phyloP scores from a whole-genome alignment of 2,888 invertebrate species.

The Odontocolon sp. region DNA sequence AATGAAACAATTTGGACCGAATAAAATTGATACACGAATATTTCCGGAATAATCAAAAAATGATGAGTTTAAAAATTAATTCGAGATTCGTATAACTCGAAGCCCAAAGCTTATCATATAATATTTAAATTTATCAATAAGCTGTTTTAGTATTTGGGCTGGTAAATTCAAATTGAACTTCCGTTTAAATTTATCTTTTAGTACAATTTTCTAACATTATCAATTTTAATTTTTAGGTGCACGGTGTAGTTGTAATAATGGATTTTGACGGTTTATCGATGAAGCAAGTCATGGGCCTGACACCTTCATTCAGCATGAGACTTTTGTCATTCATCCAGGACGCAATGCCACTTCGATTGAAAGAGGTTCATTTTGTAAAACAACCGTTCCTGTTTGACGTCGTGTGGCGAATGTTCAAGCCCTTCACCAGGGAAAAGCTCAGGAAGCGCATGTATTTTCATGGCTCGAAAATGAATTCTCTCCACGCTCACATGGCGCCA shows the following conservation, averaged over 20 bases:
- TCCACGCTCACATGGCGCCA: constrained; percentile 88
- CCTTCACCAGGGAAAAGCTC: constrained; percentile 90
- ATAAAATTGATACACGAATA: too few species aligned
- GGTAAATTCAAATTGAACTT: too few species aligned
- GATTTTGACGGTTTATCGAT: constrained; percentile 90
- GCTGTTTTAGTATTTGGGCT: too few species aligned
- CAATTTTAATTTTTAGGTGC: constrained; percentile 80
- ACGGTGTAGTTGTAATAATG: constrained; percentile 91
- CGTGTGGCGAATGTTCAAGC: constrained; percentile 93
- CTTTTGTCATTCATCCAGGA: constrained; percentile 92
- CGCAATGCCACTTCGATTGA: constrained; percentile 91
- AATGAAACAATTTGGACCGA: too few species aligned
- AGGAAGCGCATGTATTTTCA: constrained; percentile 92
- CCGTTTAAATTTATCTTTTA: too few species aligned
- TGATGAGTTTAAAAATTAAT: too few species aligned
- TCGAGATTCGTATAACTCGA: too few species aligned
- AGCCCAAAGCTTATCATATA: too few species aligned
- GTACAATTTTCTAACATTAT: too few species aligned
- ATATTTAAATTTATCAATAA: too few species aligned
- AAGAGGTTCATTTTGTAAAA: constrained; percentile 92
- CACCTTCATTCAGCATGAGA: constrained; percentile 89
- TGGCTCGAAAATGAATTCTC: constrained; percentile 89
- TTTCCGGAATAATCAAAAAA: too few species aligned
- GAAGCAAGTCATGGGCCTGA: constrained; percentile 88
- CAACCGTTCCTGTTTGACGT: constrained; percentile 92